A percentile compares a stretch with the other conserved stretches of the same genome.
These are phyloP conservation scores for Formicarius rufipectus DNA, from an alignment of 2,113 vertebrate genomes.

Conservation along the genomic window DNA sequence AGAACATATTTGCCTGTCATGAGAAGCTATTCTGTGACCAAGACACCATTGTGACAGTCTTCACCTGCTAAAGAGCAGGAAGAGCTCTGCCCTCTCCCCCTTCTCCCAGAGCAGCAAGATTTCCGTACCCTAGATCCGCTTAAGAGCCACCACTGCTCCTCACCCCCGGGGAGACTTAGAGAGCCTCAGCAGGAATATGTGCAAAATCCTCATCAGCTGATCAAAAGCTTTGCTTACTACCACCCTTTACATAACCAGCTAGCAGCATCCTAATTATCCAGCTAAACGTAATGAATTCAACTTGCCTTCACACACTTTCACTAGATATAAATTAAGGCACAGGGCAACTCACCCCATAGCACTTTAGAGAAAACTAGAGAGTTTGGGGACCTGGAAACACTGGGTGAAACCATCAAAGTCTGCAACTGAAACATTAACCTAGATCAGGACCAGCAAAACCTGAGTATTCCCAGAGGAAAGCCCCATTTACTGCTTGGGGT, in stretches of 20 bases:
- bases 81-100: background rate
- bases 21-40: background rate
- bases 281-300: background rate
- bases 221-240: constrained; percentile 52
- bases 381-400: background rate
- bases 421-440: background rate
- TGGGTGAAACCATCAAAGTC: background rate
- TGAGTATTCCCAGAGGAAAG: background rate
- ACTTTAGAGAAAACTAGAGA: background rate
- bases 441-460: background rate
- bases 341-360: fast-evolving
- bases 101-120: background rate
- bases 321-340: background rate
- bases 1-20: background rate
- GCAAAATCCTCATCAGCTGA: constrained; percentile 47
- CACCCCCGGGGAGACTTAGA: background rate
- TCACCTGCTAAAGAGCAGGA: background rate
- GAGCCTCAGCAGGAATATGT: background rate
- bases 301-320: background rate
- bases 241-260: background rate
- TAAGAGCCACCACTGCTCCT: background rate
- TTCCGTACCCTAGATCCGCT: background rate
- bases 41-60: background rate
- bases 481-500: background rate
- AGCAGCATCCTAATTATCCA: constrained; percentile 42